Conservation (phyloP, 2,888 invertebrate genomes). For the Sisyra nigra region DNA sequence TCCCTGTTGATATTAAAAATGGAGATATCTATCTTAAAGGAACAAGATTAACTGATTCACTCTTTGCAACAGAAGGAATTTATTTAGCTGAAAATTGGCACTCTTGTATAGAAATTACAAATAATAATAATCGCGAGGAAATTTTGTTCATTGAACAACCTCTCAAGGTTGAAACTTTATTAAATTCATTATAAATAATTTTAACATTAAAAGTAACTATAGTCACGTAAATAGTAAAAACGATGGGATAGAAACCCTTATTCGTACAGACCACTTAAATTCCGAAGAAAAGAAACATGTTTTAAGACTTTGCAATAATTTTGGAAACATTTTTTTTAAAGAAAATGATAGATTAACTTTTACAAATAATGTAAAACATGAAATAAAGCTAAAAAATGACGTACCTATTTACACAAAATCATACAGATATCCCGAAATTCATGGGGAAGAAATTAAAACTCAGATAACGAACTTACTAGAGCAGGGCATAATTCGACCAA, state of each 20-base stretch:
- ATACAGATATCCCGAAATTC: constrained; percentile 15
- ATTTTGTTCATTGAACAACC: constrained; percentile 1
- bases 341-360: constrained; percentile 12
- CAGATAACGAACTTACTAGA: constrained; percentile 18
- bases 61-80: neutral
- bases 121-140: neutral
- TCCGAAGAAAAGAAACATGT: neutral
- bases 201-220: neutral
- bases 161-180: neutral
- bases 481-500: constrained; percentile 19
- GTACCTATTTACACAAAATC: constrained; percentile 16
- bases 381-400: constrained; percentile 13
- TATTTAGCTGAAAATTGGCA: neutral
- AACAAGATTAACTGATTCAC: neutral
- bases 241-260: neutral
- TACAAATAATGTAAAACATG: constrained; percentile 16
- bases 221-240: neutral
- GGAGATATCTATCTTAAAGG: neutral
- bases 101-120: neutral
- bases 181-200: neutral
- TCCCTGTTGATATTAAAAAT: neutral
- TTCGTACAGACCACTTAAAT: neutral
- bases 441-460: constrained; percentile 17
- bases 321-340: constrained; percentile 12
- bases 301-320: constrained; percentile 7